Evolutionary conservation across 1,140 invertebrate species (phyloP).

Genomic region (Stegodyphus mimosarum): DNA sequence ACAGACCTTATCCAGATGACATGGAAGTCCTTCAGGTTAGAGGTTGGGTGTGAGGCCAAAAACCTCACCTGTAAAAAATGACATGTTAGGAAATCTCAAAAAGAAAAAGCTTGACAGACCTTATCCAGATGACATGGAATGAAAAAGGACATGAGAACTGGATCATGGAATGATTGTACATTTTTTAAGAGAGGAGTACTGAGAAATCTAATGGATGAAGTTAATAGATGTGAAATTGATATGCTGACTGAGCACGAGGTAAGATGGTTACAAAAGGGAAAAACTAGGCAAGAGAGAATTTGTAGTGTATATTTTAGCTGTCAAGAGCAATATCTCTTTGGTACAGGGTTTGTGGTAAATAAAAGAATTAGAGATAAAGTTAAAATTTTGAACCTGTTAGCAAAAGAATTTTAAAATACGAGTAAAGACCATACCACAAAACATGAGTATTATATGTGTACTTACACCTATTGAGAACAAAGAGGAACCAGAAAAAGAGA

Average conservation of each 20-base stretch:
- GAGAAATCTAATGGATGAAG: not conserved
- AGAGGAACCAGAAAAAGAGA: not conserved
- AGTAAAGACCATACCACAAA: not conserved
- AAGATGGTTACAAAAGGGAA: not conserved
- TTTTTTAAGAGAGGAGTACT: not conserved
- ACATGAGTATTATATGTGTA: not conserved
- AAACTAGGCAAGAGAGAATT: not conserved
- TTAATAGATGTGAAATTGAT: not conserved
- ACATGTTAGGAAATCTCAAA: not conserved
- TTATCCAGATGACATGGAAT: not conserved
- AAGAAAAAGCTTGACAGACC: not conserved
- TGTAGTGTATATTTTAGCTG: slow-evolving; percentile 3
- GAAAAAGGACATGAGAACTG: not conserved
- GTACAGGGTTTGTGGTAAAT: not conserved
- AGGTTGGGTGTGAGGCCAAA: slow-evolving; percentile 3
- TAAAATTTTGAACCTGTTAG: not conserved
- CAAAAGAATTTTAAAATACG: not conserved
- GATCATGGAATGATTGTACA: not conserved
- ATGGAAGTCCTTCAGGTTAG: not conserved
- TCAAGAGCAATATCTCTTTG: not conserved
- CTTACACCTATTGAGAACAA: not conserved
- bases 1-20: not conserved
- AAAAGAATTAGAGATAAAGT: not conserved
- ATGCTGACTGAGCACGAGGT: not conserved
- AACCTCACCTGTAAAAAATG: not conserved